Evolutionary conservation across 2,113 vertebrate genomes (phyloP).

Genomic region (Phoxinus phoxinus): DNA sequence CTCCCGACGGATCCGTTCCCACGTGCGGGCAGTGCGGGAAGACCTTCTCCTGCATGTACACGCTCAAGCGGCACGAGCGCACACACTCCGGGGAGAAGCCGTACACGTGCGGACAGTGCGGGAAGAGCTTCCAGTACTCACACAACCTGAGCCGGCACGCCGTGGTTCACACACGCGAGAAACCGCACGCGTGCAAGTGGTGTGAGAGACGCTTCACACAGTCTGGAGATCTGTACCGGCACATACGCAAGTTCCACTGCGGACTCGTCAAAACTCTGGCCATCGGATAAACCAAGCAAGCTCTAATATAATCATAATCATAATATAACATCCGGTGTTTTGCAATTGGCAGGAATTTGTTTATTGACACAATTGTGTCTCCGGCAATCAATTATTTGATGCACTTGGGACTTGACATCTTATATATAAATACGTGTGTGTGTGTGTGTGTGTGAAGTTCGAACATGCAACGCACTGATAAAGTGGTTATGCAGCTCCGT

Average conservation of each 20-base stretch:
- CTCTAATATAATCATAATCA: not conserved
- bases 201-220: conserved; percentile 97
- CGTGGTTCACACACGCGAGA: conserved; percentile 96
- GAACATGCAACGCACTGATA: not conserved
- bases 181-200: conserved; percentile 98
- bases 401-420: conserved; percentile 31
- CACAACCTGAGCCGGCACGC: conserved; percentile 98
- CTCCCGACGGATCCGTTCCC: conserved; percentile 87
- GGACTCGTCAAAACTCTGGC: conserved; percentile 90
- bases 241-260: conserved; percentile 98
- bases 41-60: conserved; percentile 98
- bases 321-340: conserved; percentile 38
- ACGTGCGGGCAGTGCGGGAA: conserved; percentile 97
- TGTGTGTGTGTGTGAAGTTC: not conserved
- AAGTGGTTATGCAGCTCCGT: not conserved
- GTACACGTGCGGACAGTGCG: conserved; percentile 93
- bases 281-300: conserved; percentile 69
- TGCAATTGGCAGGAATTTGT: not conserved
- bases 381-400: conserved; percentile 9
- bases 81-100: conserved; percentile 99
- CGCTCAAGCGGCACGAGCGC: conserved; percentile 94
- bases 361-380: not conserved
- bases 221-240: conserved; percentile 96
- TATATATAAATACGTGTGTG: not conserved
- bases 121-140: conserved; percentile 98